These are phyloP conservation scores for Tenthredo scrophulariae DNA, from an alignment of 2,888 invertebrate genomes.

Conservation along the genomic window DNA sequence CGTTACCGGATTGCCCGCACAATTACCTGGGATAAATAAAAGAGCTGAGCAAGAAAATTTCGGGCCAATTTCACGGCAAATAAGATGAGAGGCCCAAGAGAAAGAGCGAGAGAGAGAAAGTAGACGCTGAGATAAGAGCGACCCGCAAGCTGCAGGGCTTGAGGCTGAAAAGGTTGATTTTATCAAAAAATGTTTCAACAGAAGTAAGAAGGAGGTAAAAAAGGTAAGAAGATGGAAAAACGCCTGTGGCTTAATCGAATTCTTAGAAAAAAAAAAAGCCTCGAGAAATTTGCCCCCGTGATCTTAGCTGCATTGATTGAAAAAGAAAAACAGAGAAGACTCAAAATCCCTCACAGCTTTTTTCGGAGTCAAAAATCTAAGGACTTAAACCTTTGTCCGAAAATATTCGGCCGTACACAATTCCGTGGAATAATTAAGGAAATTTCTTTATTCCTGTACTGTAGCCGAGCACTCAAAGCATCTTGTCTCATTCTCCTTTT, in stretches of 20 bases:
- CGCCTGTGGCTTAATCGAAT: background rate
- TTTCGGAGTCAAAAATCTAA: fast-evolving
- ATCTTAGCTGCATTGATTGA: background rate
- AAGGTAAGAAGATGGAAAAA: background rate
- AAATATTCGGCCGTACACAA: background rate
- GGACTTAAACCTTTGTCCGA: background rate
- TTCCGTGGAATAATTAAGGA: background rate
- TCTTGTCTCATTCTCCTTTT: background rate
- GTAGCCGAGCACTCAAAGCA: background rate
- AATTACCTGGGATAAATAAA: slow-evolving; percentile 42
- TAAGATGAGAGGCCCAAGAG: slow-evolving; percentile 18
- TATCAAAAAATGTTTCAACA: background rate
- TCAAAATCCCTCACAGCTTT: too few species aligned
- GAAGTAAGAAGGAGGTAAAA: background rate
- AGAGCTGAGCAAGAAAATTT: slow-evolving; percentile 27
- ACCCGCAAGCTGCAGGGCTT: background rate
- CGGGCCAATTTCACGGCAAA: slow-evolving; percentile 32
- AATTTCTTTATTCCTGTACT: background rate
- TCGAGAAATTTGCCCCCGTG: background rate
- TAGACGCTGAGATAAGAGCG: slow-evolving; percentile 19
- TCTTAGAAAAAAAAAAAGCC: background rate
- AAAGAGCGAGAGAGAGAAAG: background rate
- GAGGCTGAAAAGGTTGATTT: background rate
- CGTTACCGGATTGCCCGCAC: slow-evolving; percentile 41
- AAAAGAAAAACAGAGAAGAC: background rate